Evolutionary conservation across 2,888 invertebrate genomes (phyloP).

Genomic region (Coelopa pilipes): DNA sequence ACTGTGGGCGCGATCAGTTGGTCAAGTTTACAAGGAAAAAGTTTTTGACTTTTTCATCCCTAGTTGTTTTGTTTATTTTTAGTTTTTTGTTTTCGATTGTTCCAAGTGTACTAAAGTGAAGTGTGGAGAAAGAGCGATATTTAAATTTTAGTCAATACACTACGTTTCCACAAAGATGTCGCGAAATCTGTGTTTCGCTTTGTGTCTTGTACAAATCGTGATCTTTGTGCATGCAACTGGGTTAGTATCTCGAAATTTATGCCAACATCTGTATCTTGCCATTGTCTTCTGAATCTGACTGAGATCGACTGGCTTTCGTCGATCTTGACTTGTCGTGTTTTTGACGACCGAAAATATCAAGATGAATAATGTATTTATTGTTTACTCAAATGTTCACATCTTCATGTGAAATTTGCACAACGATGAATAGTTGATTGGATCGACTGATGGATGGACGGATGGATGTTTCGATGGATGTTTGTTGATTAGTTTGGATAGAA

Average conservation of each 20-base stretch:
- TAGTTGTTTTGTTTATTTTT: neutral
- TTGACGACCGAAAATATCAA: too few species aligned
- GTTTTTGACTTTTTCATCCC: too few species aligned
- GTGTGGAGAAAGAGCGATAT: slow-evolving; percentile 14
- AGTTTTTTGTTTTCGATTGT: neutral
- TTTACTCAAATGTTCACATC: too few species aligned
- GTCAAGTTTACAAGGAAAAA: slow-evolving; percentile 9
- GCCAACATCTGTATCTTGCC: neutral
- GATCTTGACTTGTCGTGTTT: too few species aligned
- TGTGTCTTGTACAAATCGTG: slow-evolving; percentile 51
- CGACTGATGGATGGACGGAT: too few species aligned
- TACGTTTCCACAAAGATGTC: slow-evolving; percentile 47
- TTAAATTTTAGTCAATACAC: slow-evolving; percentile 1
- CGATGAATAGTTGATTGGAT: too few species aligned
- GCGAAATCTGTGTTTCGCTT: slow-evolving; percentile 46
- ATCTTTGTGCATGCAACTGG: slow-evolving; percentile 52
- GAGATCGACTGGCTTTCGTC: too few species aligned
- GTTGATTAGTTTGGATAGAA: too few species aligned
- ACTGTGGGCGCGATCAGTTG: slow-evolving; percentile 31
- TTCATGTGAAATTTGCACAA: too few species aligned
- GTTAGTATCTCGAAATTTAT: slow-evolving; percentile 48
- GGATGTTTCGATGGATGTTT: too few species aligned
- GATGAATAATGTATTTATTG: too few species aligned
- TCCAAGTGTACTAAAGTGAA: slow-evolving; percentile 4
- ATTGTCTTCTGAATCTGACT: neutral